A percentile compares a stretch with the other conserved stretches of the same genome.
phyloP scores from a whole-genome alignment of 1,140 invertebrate species.

The Ctenoplectra terminalis region DNA sequence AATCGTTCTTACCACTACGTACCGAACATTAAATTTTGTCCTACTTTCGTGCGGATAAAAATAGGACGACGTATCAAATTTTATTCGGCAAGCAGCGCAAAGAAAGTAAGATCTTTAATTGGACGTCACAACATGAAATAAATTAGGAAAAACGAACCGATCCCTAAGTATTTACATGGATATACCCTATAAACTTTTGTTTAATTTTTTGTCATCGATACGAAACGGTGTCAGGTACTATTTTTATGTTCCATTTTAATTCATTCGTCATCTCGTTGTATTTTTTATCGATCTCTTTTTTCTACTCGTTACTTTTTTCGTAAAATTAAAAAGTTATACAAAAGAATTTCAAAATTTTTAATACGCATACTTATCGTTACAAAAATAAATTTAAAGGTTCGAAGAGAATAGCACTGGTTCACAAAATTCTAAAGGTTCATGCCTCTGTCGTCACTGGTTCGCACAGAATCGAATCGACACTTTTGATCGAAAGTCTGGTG shows the following conservation, averaged over 20 bases:
- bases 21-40: not conserved
- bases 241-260: not conserved
- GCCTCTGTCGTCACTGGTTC: not conserved
- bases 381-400: not conserved
- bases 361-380: not conserved
- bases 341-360: not conserved
- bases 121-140: not conserved
- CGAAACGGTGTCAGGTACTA: not conserved
- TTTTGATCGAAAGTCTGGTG: not conserved
- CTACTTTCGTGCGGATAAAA: not conserved
- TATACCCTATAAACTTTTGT: conserved; percentile 4
- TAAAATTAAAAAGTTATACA: not conserved
- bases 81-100: not conserved
- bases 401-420: not conserved
- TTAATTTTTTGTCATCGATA: not conserved
- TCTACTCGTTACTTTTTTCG: no score
- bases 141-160: conserved; percentile 8
- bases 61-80: not conserved
- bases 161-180: not conserved
- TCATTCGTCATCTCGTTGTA: not conserved
- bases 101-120: conserved; percentile 36
- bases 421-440: not conserved
- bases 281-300: not conserved
- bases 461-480: conserved; percentile 2
- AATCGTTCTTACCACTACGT: no score